phyloP scores from a whole-genome alignment of 2,113 vertebrate genomes.

The Odontophorus gujanensis region DNA sequence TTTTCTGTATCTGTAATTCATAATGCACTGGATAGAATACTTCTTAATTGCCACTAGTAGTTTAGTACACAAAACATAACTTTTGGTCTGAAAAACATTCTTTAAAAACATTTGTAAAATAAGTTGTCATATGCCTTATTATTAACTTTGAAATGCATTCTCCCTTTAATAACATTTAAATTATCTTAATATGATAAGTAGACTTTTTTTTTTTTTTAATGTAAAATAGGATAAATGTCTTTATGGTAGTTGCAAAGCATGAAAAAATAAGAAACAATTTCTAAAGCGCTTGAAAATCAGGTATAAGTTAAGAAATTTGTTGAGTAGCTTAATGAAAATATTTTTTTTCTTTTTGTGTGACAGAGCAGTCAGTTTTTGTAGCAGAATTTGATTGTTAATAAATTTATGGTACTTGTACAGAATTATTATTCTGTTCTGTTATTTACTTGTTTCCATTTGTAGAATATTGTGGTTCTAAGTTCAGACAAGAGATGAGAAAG shows the following conservation, averaged over 20 bases:
- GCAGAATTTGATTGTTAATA: background rate
- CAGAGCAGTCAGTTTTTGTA: background rate
- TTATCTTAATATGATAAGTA: background rate
- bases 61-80: background rate
- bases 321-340: background rate
- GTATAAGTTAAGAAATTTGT: background rate
- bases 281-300: background rate
- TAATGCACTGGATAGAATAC: background rate
- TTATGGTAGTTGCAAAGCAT: background rate
- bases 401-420: background rate
- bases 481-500: background rate
- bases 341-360: background rate
- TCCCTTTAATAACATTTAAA: background rate
- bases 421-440: background rate
- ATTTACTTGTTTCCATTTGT: background rate
- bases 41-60: constrained; percentile 28
- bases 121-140: background rate
- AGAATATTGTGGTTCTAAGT: background rate
- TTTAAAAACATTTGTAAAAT: background rate
- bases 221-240: background rate
- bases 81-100: background rate
- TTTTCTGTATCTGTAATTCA: background rate
- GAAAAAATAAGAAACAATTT: background rate
- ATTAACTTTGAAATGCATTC: background rate
- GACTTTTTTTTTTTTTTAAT: background rate